These are phyloP conservation scores for Galeopterus variegatus DNA, from an alignment of 2,113 vertebrate species.

Conservation along the genomic window DNA sequence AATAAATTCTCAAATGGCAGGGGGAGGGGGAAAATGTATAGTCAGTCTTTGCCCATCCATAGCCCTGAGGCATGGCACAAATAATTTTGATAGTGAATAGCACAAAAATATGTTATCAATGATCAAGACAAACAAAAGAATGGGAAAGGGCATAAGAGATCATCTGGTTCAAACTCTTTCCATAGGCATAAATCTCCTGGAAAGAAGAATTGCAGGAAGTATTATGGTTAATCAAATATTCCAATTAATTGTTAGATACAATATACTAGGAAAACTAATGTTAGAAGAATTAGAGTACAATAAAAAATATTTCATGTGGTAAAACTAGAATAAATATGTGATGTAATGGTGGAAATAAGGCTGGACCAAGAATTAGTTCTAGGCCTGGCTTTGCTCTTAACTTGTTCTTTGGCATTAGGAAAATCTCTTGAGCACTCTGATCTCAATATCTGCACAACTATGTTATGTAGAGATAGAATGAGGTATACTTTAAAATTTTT, in stretches of 20 bases:
- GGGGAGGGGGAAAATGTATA: neutral
- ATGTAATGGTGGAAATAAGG: conserved; percentile 4
- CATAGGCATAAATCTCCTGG: neutral
- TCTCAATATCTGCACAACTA: neutral
- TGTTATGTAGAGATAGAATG: neutral
- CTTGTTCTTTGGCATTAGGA: neutral
- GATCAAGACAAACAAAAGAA: conserved; percentile 11
- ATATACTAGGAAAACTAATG: neutral
- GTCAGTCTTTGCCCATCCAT: neutral
- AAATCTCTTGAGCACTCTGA: neutral
- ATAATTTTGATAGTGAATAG: neutral
- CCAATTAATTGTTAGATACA: neutral
- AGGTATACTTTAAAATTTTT: conserved; percentile 61
- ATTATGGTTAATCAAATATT: conserved; percentile 44
- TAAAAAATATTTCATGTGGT: conserved; percentile 44
- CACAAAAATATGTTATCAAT: neutral
- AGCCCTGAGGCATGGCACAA: neutral
- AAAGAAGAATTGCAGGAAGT: neutral
- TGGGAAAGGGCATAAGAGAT: neutral
- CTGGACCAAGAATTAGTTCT: neutral
- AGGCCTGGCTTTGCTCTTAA: conserved; percentile 14
- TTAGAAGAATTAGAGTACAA: conserved; percentile 24
- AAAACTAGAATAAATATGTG: conserved; percentile 18
- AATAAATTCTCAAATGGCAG: neutral
- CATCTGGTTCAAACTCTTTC: neutral